phyloP scores from a whole-genome alignment of 2,888 invertebrate species.

The Imbricaverruca yamaguchii region DNA sequence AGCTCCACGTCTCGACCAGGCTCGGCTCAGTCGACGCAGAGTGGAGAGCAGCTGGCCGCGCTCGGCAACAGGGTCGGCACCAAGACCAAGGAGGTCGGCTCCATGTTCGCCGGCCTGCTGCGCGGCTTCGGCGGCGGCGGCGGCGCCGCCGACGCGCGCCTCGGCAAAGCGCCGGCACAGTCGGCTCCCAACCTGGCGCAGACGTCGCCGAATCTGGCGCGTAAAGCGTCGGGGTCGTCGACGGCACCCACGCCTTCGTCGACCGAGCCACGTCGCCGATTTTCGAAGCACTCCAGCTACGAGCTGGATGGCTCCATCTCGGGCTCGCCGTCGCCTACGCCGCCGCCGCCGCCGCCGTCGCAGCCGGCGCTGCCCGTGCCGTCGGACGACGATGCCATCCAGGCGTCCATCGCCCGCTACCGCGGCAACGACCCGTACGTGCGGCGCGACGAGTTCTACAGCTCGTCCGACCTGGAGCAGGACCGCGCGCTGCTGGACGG shows the following conservation, averaged over 20 bases:
- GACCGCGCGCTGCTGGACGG: slow-evolving; percentile 19
- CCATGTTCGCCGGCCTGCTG: slow-evolving; percentile 10
- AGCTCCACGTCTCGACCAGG: background rate
- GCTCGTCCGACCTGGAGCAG: background rate
- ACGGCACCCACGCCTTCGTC: background rate
- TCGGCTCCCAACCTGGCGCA: background rate
- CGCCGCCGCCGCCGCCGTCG: background rate
- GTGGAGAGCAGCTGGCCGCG: background rate
- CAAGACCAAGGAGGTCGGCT: slow-evolving; percentile 22
- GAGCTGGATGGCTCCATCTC: background rate
- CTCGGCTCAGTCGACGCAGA: background rate
- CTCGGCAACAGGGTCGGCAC: slow-evolving; percentile 16
- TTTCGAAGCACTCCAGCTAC: slow-evolving; percentile 1
- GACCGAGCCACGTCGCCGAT: background rate
- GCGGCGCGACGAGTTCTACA: slow-evolving; percentile 15
- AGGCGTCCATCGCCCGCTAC: slow-evolving; percentile 1
- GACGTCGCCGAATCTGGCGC: background rate
- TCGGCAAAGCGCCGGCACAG: background rate
- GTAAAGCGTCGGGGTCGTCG: background rate
- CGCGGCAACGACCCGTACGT: slow-evolving; percentile 15
- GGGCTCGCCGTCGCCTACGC: background rate
- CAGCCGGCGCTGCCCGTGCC: background rate
- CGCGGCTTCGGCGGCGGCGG: background rate
- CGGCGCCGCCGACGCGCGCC: background rate
- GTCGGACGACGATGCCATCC: slow-evolving; percentile 2